phyloP scores from a whole-genome alignment of 2,797 vertebrate species.

The Gymnothorax javanicus region DNA sequence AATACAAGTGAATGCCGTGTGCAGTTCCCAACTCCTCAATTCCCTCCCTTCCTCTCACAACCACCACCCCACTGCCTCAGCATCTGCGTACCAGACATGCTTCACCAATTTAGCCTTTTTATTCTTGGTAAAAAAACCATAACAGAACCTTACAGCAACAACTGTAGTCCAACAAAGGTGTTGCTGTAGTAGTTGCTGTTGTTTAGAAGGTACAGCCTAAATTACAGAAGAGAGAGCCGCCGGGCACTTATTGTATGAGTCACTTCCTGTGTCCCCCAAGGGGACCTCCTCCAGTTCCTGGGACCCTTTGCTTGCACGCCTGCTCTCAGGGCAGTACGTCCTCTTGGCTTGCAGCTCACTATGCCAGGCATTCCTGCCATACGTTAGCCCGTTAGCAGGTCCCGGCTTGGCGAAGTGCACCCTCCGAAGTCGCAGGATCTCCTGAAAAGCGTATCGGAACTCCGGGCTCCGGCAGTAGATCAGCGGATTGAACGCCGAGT shows the following conservation, averaged over 20 bases:
- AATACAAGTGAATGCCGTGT: background rate
- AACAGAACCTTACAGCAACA: background rate
- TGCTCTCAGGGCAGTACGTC: conserved; percentile 23
- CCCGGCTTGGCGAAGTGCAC: conserved; percentile 65
- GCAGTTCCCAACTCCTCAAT: background rate
- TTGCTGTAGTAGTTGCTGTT: background rate
- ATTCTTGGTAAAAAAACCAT: background rate
- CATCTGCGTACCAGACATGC: conserved; percentile 32
- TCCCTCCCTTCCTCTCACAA: background rate
- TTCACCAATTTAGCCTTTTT: conserved; percentile 21
- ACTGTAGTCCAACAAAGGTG: background rate
- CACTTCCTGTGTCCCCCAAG: conserved; percentile 22
- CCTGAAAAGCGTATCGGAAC: conserved; percentile 93
- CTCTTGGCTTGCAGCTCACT: conserved; percentile 35
- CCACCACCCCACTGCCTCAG: background rate
- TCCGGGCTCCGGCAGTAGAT: conserved; percentile 97
- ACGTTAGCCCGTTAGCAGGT: conserved; percentile 71
- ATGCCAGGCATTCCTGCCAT: conserved; percentile 55
- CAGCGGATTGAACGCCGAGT: conserved; percentile 94
- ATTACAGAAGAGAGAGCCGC: conserved; percentile 37
- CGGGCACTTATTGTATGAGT: conserved; percentile 46
- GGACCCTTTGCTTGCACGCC: conserved; percentile 21
- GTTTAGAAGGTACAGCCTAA: conserved; percentile 23
- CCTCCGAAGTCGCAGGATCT: conserved; percentile 82
- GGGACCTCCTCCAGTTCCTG: conserved; percentile 31